Base-by-base conservation (phyloP, 2,888 invertebrate species). In the Euphydryas editha region DNA sequence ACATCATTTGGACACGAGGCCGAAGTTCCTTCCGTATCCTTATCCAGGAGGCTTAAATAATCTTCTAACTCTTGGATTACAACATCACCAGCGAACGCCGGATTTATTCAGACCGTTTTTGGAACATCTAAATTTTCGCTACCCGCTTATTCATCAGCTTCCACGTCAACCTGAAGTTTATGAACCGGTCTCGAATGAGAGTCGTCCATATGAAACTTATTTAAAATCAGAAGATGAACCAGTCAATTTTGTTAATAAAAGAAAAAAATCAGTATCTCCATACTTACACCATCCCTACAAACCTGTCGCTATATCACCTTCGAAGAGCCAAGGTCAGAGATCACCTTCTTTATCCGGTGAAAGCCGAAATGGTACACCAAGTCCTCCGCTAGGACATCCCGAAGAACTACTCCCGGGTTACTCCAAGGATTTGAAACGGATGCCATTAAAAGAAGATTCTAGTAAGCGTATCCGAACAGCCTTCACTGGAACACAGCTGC, bases 381-480 rank as follows among this genome's bases (percentile, higher is more conserved):
- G 94, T 55, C 94, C 94, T 0, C 93, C 93, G 0, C 80, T 90
- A 0, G 87, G 84, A 0, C 88, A 88, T 47, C 85, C 90, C 3
- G 92, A 92, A 72, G 93, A 93, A 75, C 80, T 91, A 0, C 81
- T 93, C 0, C 88, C 93, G 7, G 87, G 89, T 0, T 90, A 87
- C 72, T 87, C 90, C 0, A 89, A 88, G 63, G 89, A 90, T 58
- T 79, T 93, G 0, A 83, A 93, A 81, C 83, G 93, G 70, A 59
- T 94, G 74, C 84, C 93, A 58, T 67, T 94, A 72, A 87, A 93
- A 86, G 92, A 95, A 81, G 93, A 95, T 72, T 96, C 96, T 0
- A 97, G 96, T 77, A 98, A 98, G 84, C 93, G 98, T 68, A 98
- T 98, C 71, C 94, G 99, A 49, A 99, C 98, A 0, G 98, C 98